A percentile compares a stretch with the other conserved stretches of the same genome.
Conservation (phyloP, 1,140 invertebrate species). For the Drosophila pruinosa region DNA sequence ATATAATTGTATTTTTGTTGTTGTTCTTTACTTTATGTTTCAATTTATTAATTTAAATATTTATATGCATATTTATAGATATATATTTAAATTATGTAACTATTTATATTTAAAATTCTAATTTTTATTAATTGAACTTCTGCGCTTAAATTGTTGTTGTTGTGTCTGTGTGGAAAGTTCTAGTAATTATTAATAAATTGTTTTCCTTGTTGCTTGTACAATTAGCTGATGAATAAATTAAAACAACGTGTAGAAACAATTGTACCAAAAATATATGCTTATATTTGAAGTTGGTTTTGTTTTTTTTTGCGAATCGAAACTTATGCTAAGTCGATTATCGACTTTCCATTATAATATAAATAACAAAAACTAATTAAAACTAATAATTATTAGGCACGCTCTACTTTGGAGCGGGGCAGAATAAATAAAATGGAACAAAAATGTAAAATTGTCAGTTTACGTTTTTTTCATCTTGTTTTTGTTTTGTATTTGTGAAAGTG, state of each 20-base stretch:
- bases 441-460: neutral
- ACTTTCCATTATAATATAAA: constrained; percentile 48
- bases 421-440: constrained; percentile 16
- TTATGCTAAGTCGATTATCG: constrained; percentile 26
- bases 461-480: constrained; percentile 16
- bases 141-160: constrained; percentile 63
- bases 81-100: constrained; percentile 61
- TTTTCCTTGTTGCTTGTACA: neutral
- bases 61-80: constrained; percentile 64
- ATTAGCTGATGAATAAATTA: neutral
- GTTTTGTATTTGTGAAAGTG: constrained; percentile 44
- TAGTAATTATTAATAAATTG: constrained; percentile 6
- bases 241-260: constrained; percentile 28
- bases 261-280: constrained; percentile 43
- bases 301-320: constrained; percentile 65
- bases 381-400: constrained; percentile 31
- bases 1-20: constrained; percentile 56
- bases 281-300: constrained; percentile 18
- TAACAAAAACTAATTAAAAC: constrained; percentile 51
- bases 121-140: constrained; percentile 79
- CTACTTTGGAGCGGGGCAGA: constrained; percentile 26
- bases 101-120: constrained; percentile 80
- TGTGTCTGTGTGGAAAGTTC: constrained; percentile 19
- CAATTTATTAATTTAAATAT: constrained; percentile 35
- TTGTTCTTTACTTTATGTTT: constrained; percentile 56